These are phyloP conservation scores for Umimayanthus chanpuru DNA, from an alignment of 92 coral and sea anemone genomes.

Conservation along the genomic window DNA sequence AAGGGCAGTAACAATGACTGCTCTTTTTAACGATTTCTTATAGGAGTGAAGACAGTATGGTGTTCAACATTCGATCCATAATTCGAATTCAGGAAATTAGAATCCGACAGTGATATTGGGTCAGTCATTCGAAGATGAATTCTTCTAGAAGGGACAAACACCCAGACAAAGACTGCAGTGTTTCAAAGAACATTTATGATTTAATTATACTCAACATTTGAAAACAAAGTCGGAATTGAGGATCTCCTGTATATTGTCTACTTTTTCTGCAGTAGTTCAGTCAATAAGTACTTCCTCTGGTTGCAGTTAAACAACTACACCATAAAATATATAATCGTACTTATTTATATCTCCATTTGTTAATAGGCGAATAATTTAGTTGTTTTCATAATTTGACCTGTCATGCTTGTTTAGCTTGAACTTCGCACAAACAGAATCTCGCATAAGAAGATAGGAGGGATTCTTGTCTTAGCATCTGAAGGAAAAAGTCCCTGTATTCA, in stretches of 20 bases:
- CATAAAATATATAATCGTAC: not conserved
- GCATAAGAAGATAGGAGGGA: not conserved
- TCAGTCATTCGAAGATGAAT: too few relatives aligned
- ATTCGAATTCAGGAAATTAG: constrained; percentile 15
- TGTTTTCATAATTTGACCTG: constrained; percentile 3
- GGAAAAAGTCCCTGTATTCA: not conserved
- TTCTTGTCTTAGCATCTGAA: constrained; percentile 1
- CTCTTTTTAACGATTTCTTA: not conserved
- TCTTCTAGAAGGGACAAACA: not conserved
- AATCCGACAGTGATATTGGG: constrained; percentile 4
- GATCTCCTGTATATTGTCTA: not conserved
- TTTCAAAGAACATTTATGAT: not conserved
- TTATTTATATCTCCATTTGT: constrained; percentile 2
- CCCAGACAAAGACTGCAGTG: not conserved
- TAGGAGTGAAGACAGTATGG: not conserved
- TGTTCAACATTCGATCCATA: not conserved
- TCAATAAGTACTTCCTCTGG: constrained; percentile 19
- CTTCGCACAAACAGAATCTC: not conserved
- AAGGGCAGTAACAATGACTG: not conserved
- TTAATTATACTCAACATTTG: not conserved
- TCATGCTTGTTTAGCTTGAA: not conserved
- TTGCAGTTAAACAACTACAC: constrained; percentile 20
- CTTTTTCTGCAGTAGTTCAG: constrained; percentile 2
- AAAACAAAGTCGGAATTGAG: not conserved
- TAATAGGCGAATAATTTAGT: constrained; percentile 28